phyloP scores from a whole-genome alignment of 2,888 invertebrate genomes.

The Melanostoma scalare region DNA sequence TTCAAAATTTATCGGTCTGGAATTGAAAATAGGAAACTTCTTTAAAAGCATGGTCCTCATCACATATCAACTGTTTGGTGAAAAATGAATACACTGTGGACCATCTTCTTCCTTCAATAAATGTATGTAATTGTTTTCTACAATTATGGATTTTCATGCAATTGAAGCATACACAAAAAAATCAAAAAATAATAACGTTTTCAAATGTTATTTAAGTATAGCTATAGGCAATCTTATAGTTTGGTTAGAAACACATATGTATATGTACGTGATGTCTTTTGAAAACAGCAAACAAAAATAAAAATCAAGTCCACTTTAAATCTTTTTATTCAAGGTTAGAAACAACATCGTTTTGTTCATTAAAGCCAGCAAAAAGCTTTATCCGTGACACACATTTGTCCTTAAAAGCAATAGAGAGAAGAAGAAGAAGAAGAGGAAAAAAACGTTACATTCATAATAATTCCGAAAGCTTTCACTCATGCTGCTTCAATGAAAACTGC shows the following conservation, averaged over 20 bases:
- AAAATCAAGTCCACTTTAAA: conserved; percentile 20
- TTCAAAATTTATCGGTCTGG: too few species aligned
- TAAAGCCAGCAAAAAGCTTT: conserved; percentile 4
- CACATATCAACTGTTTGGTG: too few species aligned
- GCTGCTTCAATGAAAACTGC: conserved; percentile 66
- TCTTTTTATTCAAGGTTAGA: conserved; percentile 32
- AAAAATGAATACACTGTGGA: too few species aligned
- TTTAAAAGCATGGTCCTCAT: too few species aligned
- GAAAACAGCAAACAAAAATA: conserved; percentile 1
- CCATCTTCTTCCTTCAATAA: too few species aligned
- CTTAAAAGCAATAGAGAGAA: neutral
- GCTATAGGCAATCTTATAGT: too few species aligned
- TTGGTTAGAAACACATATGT: too few species aligned
- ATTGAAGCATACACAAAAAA: neutral
- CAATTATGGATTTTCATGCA: neutral
- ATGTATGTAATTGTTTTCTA: too few species aligned
- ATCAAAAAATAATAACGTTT: neutral
- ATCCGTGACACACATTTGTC: conserved; percentile 38
- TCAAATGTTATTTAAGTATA: neutral
- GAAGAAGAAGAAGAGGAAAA: neutral
- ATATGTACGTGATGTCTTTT: neutral
- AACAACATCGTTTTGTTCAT: conserved; percentile 12
- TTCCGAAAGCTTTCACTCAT: conserved; percentile 58
- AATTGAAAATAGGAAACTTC: too few species aligned
- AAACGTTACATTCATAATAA: conserved; percentile 61